phyloP scores from a whole-genome alignment of 2,797 vertebrate species.

The Emys orbicularis region DNA sequence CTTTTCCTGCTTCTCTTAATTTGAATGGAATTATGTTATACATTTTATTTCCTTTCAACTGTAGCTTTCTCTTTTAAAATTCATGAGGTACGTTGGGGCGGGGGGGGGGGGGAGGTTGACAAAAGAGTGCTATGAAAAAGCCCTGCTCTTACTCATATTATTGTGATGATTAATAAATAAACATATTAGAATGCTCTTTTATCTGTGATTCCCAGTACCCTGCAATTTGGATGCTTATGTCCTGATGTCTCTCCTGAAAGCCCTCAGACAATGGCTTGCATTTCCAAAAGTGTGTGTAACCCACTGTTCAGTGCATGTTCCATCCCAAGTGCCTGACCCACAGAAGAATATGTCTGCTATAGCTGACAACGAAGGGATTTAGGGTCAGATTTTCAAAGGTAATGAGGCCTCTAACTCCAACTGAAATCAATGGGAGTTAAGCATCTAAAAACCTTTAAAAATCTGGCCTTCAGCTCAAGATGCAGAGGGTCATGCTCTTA shows the following conservation, averaged over 20 bases:
- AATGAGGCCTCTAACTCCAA: neutral
- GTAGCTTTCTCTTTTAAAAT: conserved; percentile 52
- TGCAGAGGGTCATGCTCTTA: neutral
- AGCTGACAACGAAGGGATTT: neutral
- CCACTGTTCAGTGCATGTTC: conserved; percentile 31
- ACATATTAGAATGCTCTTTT: conserved; percentile 51
- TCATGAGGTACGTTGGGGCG: conserved; percentile 34
- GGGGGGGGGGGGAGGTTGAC: neutral
- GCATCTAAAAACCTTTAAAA: neutral
- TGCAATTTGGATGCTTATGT: neutral
- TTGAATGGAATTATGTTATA: conserved; percentile 14
- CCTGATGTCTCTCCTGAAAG: conserved; percentile 21
- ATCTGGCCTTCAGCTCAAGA: neutral
- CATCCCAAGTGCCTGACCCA: neutral
- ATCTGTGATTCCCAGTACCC: conserved; percentile 56
- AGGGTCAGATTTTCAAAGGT: neutral
- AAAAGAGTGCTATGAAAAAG: conserved; percentile 32
- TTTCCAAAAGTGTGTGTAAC: conserved; percentile 56
- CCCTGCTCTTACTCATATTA: conserved; percentile 38
- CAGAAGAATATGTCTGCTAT: neutral
- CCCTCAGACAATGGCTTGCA: conserved; percentile 22
- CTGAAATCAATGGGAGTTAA: neutral
- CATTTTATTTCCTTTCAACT: neutral
- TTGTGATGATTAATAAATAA: conserved; percentile 64
- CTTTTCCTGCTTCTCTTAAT: conserved; percentile 15